A percentile compares a stretch with the other conserved stretches of the same genome.
Evolutionary conservation across 2,888 invertebrate genomes (phyloP).

Genomic region (Drosophila pseudotalamancana): DNA sequence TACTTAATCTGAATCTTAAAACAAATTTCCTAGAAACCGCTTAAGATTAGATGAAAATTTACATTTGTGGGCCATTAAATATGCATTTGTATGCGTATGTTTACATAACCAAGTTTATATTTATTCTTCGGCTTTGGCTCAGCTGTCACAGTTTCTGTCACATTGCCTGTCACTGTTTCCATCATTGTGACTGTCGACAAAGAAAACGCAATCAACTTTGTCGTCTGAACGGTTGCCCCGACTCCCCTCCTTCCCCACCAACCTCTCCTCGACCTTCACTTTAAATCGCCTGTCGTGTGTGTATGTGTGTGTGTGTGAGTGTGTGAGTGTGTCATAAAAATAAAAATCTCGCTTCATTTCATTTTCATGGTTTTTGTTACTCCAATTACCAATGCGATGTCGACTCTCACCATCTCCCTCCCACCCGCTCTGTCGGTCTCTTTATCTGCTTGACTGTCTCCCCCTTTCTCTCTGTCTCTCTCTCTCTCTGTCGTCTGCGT

Average conservation of each 20-base stretch:
- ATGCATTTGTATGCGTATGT: constrained; percentile 8
- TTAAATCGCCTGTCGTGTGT: constrained; percentile 44
- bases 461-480: background rate
- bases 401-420: constrained; percentile 1
- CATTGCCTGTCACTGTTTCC: constrained; percentile 16
- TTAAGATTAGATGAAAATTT: background rate
- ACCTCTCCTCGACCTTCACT: constrained; percentile 51
- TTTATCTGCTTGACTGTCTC: background rate
- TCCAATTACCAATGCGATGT: constrained; percentile 57
- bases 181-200: background rate
- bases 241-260: background rate
- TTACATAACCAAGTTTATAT: background rate
- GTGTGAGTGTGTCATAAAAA: constrained; percentile 54
- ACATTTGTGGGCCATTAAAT: constrained; percentile 5
- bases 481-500: constrained; percentile 15
- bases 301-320: constrained; percentile 28
- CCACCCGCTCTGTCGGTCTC: background rate
- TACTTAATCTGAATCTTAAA: too few relatives aligned
- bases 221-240: constrained; percentile 11
- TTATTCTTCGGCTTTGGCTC: constrained; percentile 4
- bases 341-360: constrained; percentile 62
- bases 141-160: constrained; percentile 2
- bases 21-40: constrained; percentile 10
- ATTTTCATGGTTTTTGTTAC: constrained; percentile 62
- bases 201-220: constrained; percentile 29